Base-by-base conservation (phyloP, 2,113 vertebrate genomes). In the Protomyctophum bolini region DNA sequence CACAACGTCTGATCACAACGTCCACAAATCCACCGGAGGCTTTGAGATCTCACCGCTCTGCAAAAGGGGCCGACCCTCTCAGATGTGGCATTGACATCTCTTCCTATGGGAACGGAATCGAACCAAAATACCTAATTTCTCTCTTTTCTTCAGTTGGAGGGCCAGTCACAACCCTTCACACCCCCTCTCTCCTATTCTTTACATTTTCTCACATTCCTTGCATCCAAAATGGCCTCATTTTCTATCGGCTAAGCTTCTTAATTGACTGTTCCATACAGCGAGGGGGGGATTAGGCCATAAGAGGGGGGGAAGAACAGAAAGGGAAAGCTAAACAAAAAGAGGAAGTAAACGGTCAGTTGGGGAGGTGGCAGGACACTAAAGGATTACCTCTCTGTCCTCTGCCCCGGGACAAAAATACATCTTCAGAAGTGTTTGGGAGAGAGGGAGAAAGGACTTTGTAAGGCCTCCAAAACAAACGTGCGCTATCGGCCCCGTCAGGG, bases 381-480 rank as follows among this genome's bases (percentile, higher is more conserved):
- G 67, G 70, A 84, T 86, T 83, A 80, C 67, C 86, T 68, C 78
- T 71, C 73, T 67, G 82, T 85, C 87, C 81, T 88, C 78, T 88
- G 72, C 73, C 66, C 65, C 55, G 51, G 50, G 83, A 75, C 83
- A 84, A 82, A 91, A 92, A 91, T 80, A 91, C 70, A 75, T 84
- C 83, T 87, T 91, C 64, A 84, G 87, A 91, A 84, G 83, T 87
- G 67, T 59, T 15, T 45, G 60, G 67, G 77, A 68, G 33, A 49
- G 12, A 41, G 47, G 70, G 51, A 55, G 70, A 68, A 76, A 79
- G 74, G 73, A 75, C 89, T 91, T 87, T 91, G 88, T 86, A 70
- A 56, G 55, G 66, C 57, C 60, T 91, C 89, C 89, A 92, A 92
- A 73, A 90, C 85, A 90, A 92, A 92, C 72, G 48, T 58, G 60